Evolutionary conservation across 2,113 vertebrate genomes (phyloP), one percentile per base, ranked within the genome.

Genomic region (Pagrus major): DNA sequence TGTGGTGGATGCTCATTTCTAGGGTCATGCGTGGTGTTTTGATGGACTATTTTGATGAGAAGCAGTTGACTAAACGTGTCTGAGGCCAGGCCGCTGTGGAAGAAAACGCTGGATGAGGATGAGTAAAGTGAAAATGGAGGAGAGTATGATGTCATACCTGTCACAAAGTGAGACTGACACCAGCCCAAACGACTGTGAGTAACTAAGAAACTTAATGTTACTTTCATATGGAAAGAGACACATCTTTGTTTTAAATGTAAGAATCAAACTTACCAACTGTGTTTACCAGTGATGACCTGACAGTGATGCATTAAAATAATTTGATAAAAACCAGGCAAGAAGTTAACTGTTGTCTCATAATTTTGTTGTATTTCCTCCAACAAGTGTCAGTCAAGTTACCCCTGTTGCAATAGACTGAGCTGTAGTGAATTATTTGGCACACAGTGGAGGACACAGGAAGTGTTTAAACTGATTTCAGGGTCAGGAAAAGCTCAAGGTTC

Each of bases 171-270:
- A 96, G 85, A 93, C 84, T 1, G 86, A 93, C 61, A 76, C 92
- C 21, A 88, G 91, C 64, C 94, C 95, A 79, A 95, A 93, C 92
- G 95, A 97, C 89, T 89, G 95, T 97, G 93, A 97, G 96, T 97
- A 96, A 33, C 31, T 35, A 21, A 69, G 55, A 16, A 71, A 15
- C 15, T 23, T n/a, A 5, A 37, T 33, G 33, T 64, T 64, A 0
- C 35, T 47, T 60, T 72, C 4, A 21, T 18, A 16, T 35, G 33
- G 21, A 67, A 76, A 71, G 18, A 16, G 21, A 35, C 2, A 18
- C 5, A 14, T 46, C 3, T 47, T 64, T 68, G 9, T 55, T 70
- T 58, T 33, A 66, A 23, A 25, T 56, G 1, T 63, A 0, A 52
- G 0, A 59, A 16, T 46, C 14, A 67, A 60, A 70, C 2, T 37